A percentile compares a stretch with the other conserved stretches of the same genome.
These are phyloP conservation scores for Tokudaia tokunoshimensis DNA, from an alignment of 2,797 vertebrate species.

Conservation along the genomic window DNA sequence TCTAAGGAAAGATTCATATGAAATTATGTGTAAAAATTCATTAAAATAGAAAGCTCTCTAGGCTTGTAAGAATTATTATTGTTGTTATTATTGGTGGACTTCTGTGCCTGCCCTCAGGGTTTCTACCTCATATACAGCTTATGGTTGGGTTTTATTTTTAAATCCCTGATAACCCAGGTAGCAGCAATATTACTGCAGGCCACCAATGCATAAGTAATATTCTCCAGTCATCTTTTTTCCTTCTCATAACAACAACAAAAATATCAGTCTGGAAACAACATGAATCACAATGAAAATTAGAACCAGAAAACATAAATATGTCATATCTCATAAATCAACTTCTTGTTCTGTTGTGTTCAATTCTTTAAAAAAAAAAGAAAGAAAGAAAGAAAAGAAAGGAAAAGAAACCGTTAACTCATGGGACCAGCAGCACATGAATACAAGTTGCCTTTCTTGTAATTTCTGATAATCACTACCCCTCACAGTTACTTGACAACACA, in stretches of 20 bases:
- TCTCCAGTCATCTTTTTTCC: slow-evolving; percentile 76
- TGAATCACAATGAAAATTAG: slow-evolving; percentile 82
- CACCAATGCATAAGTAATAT: slow-evolving; percentile 81
- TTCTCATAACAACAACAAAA: slow-evolving; percentile 78
- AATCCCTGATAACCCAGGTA: slow-evolving; percentile 82
- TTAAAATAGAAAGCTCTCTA: slow-evolving; percentile 63
- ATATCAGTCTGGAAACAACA: slow-evolving; percentile 82
- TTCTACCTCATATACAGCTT: slow-evolving; percentile 63
- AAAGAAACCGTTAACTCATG: slow-evolving; percentile 63
- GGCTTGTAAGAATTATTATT: slow-evolving; percentile 63
- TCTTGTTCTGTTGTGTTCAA: slow-evolving; percentile 73
- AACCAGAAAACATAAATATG: slow-evolving; percentile 77
- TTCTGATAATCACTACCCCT: slow-evolving; percentile 73
- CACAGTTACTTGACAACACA: slow-evolving; percentile 39
- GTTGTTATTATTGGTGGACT: slow-evolving; percentile 70
- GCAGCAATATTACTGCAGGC: slow-evolving; percentile 73
- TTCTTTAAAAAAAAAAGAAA: slow-evolving; percentile 62
- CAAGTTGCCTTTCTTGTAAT: slow-evolving; percentile 75
- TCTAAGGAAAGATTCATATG: slow-evolving; percentile 44
- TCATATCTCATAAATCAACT: slow-evolving; percentile 81
- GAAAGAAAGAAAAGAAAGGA: not conserved
- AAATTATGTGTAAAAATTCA: slow-evolving; percentile 56
- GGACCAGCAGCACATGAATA: slow-evolving; percentile 64
- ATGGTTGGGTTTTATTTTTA: slow-evolving; percentile 80
- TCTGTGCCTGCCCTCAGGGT: slow-evolving; percentile 62